Evolutionary conservation across 2,888 invertebrate genomes (phyloP), one percentile per base, ranked within the genome.

Genomic region (Erebia ligea): DNA sequence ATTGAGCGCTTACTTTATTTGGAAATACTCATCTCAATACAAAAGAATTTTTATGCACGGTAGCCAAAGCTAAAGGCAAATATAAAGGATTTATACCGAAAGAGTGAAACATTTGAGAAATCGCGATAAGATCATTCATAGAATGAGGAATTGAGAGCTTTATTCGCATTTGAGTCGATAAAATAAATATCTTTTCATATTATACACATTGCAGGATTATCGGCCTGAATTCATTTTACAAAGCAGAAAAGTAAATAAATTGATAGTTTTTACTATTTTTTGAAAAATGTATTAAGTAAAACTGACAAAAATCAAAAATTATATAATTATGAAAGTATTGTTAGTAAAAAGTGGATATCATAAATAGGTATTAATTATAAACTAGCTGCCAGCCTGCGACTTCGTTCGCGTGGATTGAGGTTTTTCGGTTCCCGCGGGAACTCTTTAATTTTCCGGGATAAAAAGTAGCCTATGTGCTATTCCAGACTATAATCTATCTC

Each of bases 51-150:
- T 83, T 84, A 88, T 87, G 66, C 67, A 54, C 67, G 56, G 62
- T 61, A 64, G 68, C 61, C 65, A 73, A 68, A 69, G 70, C 67
- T 62, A 69, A 74, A 70, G 21, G 70, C 83, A 86, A 88, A 88
- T 88, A 86, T 87, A 89, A 87, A 85, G 87, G 88, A 86, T 89
- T 89, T 87, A 87, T 87, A 91, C 89, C 87, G 88, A 89, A 91
- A 89, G 89, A 88, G 86, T 86, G 87, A 86, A 90, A 90, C 85
- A 89, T 90, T 90, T 86, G 86, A 86, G 84, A 88, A 90, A 89
- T 88, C 83, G 86, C 85, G 88, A 90, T 89, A 89, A 89, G 86
- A 88, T 87, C 89, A 86, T 88, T 90, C 90, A 91, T 90, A 90
- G 86, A 86, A 89, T 89, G 87, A 87, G 84, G 85, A 87, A 87